Conservation (phyloP, 1,140 invertebrate species). For the Neotoxoptera formosana region DNA sequence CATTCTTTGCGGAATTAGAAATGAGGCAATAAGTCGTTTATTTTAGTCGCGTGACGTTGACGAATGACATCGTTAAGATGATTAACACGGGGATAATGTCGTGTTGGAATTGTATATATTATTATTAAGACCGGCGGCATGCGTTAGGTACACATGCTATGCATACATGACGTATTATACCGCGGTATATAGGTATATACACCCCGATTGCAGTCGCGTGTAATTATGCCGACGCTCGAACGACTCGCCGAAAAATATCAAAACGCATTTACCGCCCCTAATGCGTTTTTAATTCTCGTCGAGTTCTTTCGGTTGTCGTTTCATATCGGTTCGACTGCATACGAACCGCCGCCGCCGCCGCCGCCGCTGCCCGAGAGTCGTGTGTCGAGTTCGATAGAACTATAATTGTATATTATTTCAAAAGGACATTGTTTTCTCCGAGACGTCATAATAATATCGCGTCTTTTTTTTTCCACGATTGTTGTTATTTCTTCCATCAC, state of each 20-base stretch:
- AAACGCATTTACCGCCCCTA: background rate
- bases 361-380: background rate
- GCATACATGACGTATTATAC: background rate
- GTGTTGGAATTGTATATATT: background rate
- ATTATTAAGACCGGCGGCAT: background rate
- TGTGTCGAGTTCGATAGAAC: background rate
- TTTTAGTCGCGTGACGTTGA: background rate
- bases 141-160: background rate
- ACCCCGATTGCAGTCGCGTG: background rate
- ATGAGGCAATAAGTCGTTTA: constrained; percentile 15
- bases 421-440: background rate
- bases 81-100: background rate
- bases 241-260: background rate
- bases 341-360: no score
- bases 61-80: constrained; percentile 21
- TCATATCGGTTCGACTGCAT: background rate
- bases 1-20: background rate
- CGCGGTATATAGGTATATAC: background rate
- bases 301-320: background rate
- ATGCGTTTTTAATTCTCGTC: background rate
- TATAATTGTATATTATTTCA: background rate
- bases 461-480: background rate
- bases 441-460: background rate
- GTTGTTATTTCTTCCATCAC: no score
- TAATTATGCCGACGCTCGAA: background rate